These are phyloP conservation scores for Acestrorhynchus altus DNA, from an alignment of 2,797 vertebrate genomes.

Conservation along the genomic window DNA sequence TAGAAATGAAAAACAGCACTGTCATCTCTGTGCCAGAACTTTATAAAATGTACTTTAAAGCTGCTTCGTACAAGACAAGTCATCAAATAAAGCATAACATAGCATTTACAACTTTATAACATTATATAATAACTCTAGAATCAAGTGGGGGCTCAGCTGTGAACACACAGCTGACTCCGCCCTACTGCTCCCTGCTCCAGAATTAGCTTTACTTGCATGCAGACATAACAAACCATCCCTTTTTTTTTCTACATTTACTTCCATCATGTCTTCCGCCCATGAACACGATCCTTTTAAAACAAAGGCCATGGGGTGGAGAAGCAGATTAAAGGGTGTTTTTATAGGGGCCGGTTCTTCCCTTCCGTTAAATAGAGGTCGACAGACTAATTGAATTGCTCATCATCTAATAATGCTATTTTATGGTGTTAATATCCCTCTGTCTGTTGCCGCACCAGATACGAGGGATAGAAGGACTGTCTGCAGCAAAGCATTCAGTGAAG, in stretches of 20 bases:
- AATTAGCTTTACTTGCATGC: neutral
- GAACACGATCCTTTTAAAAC: constrained; percentile 46
- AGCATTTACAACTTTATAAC: too few species aligned
- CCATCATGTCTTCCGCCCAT: constrained; percentile 36
- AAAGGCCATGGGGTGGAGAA: constrained; percentile 54
- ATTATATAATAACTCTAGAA: too few species aligned
- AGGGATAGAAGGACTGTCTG: constrained; percentile 80
- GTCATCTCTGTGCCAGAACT: too few species aligned
- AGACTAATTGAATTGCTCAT: constrained; percentile 95
- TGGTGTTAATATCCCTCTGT: constrained; percentile 92
- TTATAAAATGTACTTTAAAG: too few species aligned
- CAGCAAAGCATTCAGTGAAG: constrained; percentile 73
- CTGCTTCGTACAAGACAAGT: too few species aligned
- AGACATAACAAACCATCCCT: constrained; percentile 11
- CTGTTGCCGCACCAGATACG: constrained; percentile 88
- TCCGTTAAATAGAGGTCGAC: constrained; percentile 78
- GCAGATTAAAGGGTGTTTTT: constrained; percentile 43
- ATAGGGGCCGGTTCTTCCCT: constrained; percentile 70
- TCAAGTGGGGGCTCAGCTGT: too few species aligned
- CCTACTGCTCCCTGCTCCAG: neutral
- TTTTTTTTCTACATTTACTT: constrained; percentile 23
- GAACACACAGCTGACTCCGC: too few species aligned
- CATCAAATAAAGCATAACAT: too few species aligned
- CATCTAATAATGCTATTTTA: constrained; percentile 92
- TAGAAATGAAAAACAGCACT: too few species aligned